Percentiles rank a stretch among this genome's conserved stretches.
Evolutionary conservation across 2,888 invertebrate genomes (phyloP).

Genomic region (Tachina fera): DNA sequence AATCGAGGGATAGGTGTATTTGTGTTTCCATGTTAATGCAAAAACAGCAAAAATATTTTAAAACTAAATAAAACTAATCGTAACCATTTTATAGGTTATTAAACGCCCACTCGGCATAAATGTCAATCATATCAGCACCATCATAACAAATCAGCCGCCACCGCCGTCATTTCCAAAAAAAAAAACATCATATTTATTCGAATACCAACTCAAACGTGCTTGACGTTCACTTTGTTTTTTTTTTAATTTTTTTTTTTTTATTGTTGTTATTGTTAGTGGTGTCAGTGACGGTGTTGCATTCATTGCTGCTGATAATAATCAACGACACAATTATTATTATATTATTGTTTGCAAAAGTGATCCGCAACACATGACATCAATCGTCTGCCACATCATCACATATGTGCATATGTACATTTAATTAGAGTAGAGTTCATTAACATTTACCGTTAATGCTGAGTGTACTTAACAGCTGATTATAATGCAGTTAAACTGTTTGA

Average conservation of each 20-base stretch:
- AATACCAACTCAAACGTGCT: slow-evolving; percentile 10
- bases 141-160: neutral
- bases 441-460: slow-evolving; percentile 63
- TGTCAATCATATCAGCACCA: slow-evolving; percentile 65
- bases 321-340: slow-evolving; percentile 44
- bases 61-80: slow-evolving; percentile 20
- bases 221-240: slow-evolving; percentile 1
- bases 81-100: slow-evolving; percentile 61
- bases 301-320: slow-evolving; percentile 59
- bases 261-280: slow-evolving; percentile 4
- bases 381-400: slow-evolving; percentile 26
- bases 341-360: neutral
- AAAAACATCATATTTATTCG: slow-evolving; percentile 11
- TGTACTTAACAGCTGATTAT: slow-evolving; percentile 48
- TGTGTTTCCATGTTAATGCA: neutral
- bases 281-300: neutral
- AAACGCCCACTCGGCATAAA: slow-evolving; percentile 68
- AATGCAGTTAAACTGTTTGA: slow-evolving; percentile 59
- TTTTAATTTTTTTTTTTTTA: neutral
- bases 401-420: no score
- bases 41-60: neutral
- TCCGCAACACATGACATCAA: slow-evolving; percentile 41
- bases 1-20: no score
- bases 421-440: slow-evolving; percentile 65
- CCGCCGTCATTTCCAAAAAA: neutral